These are phyloP conservation scores for Epinephelus coioides DNA, from an alignment of 2,797 vertebrate genomes.

Conservation along the genomic window DNA sequence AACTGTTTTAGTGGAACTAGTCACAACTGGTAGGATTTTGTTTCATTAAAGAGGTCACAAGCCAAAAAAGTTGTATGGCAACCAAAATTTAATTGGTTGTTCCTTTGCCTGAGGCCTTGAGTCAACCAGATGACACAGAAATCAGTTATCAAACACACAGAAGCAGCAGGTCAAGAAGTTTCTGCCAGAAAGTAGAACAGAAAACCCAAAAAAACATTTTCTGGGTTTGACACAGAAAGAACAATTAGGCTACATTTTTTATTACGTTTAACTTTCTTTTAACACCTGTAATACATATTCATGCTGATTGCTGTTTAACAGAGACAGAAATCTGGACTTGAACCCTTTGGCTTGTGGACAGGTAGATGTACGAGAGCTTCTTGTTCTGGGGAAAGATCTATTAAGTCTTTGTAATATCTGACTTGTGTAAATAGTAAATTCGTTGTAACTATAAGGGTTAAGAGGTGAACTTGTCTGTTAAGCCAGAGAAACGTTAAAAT, in stretches of 20 bases:
- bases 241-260: neutral
- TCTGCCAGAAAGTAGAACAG: slow-evolving; percentile 1
- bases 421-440: neutral
- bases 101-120: neutral
- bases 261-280: slow-evolving; percentile 8
- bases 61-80: neutral
- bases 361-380: neutral
- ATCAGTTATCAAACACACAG: neutral
- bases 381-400: neutral
- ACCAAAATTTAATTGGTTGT: neutral
- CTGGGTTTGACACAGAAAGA: neutral
- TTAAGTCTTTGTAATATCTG: neutral
- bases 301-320: neutral
- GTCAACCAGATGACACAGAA: neutral
- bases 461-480: neutral
- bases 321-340: neutral
- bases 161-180: too few species aligned
- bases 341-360: neutral
- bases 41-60: neutral
- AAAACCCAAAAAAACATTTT: neutral
- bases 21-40: neutral
- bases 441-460: neutral
- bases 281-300: neutral
- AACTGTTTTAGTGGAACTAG: neutral
- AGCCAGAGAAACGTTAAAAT: neutral